Conservation (phyloP, 2,113 vertebrate genomes). For the Pterocles burchelli region DNA sequence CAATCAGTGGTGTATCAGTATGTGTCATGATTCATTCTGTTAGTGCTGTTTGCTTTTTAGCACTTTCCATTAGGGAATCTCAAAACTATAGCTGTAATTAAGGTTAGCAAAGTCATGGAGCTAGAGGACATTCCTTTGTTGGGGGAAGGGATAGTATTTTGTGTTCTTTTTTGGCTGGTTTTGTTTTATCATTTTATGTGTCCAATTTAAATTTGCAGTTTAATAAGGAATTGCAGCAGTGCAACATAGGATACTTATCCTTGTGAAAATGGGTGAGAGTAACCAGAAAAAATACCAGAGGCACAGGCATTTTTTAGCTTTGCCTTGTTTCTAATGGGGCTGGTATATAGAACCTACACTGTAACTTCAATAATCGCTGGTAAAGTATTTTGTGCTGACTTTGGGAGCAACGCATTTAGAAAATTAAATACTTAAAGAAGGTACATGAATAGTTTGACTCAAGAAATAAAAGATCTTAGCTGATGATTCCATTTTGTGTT, state of each 20-base stretch:
- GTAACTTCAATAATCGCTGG: not conserved
- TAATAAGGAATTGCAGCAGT: not conserved
- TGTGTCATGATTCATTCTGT: constrained; percentile 32
- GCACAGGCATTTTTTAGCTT: not conserved
- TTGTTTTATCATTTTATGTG: not conserved
- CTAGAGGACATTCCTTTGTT: not conserved
- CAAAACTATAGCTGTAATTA: constrained; percentile 23
- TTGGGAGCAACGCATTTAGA: not conserved
- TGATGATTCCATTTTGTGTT: not conserved
- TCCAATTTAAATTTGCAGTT: not conserved
- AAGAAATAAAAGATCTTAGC: not conserved
- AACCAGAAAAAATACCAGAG: not conserved
- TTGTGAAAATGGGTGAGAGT: not conserved
- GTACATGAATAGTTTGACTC: not conserved
- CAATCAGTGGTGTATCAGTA: constrained; percentile 25
- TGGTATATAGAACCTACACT: not conserved
- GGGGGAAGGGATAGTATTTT: not conserved
- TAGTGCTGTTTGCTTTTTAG: constrained; percentile 7
- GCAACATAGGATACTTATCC: not conserved
- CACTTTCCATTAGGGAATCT: constrained; percentile 14
- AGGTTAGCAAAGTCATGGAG: not conserved
- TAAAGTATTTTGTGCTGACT: not conserved
- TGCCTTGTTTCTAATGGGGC: not conserved
- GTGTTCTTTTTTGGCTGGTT: not conserved
- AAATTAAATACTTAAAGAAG: not conserved